Evolutionary conservation across 1,140 invertebrate species (phyloP).

Genomic region (Coboldia fuscipes): DNA sequence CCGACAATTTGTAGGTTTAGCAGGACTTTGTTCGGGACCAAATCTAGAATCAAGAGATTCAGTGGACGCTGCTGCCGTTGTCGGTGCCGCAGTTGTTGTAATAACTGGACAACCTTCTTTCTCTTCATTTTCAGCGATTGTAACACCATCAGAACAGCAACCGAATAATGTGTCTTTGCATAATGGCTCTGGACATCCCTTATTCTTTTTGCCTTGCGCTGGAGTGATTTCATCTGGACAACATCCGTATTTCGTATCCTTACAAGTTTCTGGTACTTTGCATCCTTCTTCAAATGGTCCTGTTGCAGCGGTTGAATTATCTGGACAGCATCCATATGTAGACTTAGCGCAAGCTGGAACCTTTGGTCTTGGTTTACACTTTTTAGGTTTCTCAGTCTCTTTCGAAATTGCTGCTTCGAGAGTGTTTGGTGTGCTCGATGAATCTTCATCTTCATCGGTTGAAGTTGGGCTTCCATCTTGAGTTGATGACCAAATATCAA

Average conservation of each 20-base stretch:
- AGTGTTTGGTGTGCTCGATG: slow-evolving; percentile 21
- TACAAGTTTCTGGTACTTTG: slow-evolving; percentile 45
- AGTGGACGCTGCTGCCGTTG: slow-evolving; percentile 18
- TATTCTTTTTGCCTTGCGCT: slow-evolving; percentile 42
- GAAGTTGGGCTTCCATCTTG: slow-evolving; percentile 6
- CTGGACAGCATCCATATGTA: slow-evolving; percentile 75
- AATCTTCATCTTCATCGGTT: slow-evolving; percentile 7
- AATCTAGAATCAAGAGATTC: background rate
- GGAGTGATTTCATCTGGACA: slow-evolving; percentile 74
- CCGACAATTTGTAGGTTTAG: slow-evolving; percentile 24
- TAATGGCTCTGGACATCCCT: slow-evolving; percentile 52
- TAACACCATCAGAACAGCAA: slow-evolving; percentile 66
- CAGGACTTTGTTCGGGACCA: background rate
- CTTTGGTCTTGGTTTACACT: slow-evolving; percentile 36
- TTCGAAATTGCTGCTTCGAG: slow-evolving; percentile 24
- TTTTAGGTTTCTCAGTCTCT: slow-evolving; percentile 22
- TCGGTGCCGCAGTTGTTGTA: slow-evolving; percentile 25
- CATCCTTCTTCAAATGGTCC: slow-evolving; percentile 76
- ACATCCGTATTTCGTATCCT: slow-evolving; percentile 68
- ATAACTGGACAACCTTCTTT: slow-evolving; percentile 52
- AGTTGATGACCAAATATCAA: slow-evolving; percentile 21
- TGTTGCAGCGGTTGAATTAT: slow-evolving; percentile 54
- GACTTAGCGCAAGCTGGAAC: slow-evolving; percentile 39
- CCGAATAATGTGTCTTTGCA: slow-evolving; percentile 63
- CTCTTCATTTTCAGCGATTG: slow-evolving; percentile 58